Conservation (phyloP, 2,888 invertebrate genomes). For the Leptogaster cylindrica region DNA sequence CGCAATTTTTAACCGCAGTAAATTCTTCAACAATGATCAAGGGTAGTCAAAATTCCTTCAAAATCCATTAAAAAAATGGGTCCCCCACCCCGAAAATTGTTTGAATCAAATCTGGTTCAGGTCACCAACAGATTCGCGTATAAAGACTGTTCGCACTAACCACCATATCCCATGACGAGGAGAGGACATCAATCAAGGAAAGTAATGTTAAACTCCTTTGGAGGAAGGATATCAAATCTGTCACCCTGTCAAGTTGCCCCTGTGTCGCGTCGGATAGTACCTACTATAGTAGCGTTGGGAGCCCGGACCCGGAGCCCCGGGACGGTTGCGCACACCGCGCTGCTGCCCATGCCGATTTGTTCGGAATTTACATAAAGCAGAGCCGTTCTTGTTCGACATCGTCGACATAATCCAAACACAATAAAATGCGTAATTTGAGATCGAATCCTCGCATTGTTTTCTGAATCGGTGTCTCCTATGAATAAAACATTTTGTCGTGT, state of each 20-base stretch:
- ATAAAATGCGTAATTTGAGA: conserved; percentile 51
- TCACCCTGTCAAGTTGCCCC: conserved; percentile 13
- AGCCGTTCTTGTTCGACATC: conserved; percentile 50
- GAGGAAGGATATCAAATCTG: conserved; percentile 31
- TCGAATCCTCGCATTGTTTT: conserved; percentile 42
- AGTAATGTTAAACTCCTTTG: conserved; percentile 17
- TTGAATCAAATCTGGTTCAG: background rate
- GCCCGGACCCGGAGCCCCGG: background rate
- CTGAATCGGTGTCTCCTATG: conserved; percentile 38
- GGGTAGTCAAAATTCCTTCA: background rate
- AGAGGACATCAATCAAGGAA: conserved; percentile 19
- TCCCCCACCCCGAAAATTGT: background rate
- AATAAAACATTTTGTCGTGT: conserved; percentile 46
- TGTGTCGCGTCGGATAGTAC: no score
- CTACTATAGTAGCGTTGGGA: background rate
- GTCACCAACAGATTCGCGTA: background rate
- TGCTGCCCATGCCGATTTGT: conserved; percentile 47
- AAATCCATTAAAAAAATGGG: background rate
- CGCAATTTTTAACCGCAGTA: no score
- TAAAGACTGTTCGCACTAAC: background rate
- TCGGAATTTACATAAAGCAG: conserved; percentile 51
- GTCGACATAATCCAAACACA: conserved; percentile 50
- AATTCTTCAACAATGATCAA: no score
- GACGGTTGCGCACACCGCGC: background rate
- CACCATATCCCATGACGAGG: background rate